These are phyloP conservation scores for Actinostola sp. DNA, from an alignment of 92 coral and sea anemone species.

Conservation along the genomic window DNA sequence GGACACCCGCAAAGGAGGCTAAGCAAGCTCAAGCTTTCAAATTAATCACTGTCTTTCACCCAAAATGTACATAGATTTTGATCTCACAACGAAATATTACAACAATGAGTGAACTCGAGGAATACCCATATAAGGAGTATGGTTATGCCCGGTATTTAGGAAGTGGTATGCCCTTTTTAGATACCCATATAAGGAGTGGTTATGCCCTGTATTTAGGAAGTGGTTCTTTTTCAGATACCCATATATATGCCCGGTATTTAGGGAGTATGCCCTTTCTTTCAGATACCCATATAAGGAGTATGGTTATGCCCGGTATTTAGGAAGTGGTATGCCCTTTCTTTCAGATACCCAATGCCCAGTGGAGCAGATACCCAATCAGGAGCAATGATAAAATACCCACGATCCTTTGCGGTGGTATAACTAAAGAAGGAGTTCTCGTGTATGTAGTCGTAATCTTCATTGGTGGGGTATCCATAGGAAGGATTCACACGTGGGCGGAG, in stretches of 20 bases:
- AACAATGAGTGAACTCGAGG: no score
- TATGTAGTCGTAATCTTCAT: slow-evolving; percentile 72
- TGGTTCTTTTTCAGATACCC: no score
- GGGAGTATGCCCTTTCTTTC: slow-evolving; percentile 6
- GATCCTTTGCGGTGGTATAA: slow-evolving; percentile 70
- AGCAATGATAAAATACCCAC: slow-evolving; percentile 83
- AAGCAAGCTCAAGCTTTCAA: no score
- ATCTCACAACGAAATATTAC: no score
- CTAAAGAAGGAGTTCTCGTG: slow-evolving; percentile 85
- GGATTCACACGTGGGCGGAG: slow-evolving; percentile 75
- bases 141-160: no score
- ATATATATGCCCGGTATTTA: slow-evolving; percentile 48
- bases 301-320: neutral
- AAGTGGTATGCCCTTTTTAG: neutral
- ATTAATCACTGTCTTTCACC: no score
- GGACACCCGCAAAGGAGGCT: no score
- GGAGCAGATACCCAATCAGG: slow-evolving; percentile 99
- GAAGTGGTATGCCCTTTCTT: slow-evolving; percentile 70
- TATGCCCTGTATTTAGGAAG: slow-evolving; percentile 19
- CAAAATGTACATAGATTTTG: no score
- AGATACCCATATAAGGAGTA: neutral
- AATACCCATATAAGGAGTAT: no score
- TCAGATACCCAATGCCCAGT: no score
- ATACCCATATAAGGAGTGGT: neutral
- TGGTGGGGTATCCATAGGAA: slow-evolving; percentile 35